phyloP scores from a whole-genome alignment of 2,888 invertebrate species.

The Microdon myrmicae region DNA sequence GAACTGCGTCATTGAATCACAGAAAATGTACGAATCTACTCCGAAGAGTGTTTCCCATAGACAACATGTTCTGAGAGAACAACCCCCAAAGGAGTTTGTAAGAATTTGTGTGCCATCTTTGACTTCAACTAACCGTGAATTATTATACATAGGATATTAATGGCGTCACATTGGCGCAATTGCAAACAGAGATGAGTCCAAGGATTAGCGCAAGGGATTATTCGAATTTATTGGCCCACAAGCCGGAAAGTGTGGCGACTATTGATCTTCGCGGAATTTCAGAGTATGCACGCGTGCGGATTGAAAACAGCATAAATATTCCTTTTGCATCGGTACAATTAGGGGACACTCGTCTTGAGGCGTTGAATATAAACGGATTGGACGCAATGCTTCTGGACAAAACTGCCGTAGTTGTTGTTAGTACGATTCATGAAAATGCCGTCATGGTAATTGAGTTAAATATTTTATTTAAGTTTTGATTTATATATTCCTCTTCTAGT shows the following conservation, averaged over 20 bases:
- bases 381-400: constrained; percentile 72
- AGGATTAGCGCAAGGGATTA: constrained; percentile 89
- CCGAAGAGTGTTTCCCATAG: constrained; percentile 90
- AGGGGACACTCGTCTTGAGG: constrained; percentile 76
- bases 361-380: constrained; percentile 74
- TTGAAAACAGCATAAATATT: constrained; percentile 86
- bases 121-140: no score
- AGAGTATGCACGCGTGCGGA: constrained; percentile 78
- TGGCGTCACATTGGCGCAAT: constrained; percentile 70
- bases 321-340: constrained; percentile 84
- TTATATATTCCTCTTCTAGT: constrained; percentile 73
- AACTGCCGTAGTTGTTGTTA: constrained; percentile 81
- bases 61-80: constrained; percentile 75
- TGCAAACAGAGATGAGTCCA: constrained; percentile 81
- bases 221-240: constrained; percentile 75
- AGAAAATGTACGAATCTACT: constrained; percentile 80
- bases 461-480: constrained; percentile 40
- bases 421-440: constrained; percentile 81
- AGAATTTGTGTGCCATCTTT: no score
- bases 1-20: constrained; percentile 88
- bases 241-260: constrained; percentile 70
- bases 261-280: constrained; percentile 74
- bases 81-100: constrained; percentile 61
- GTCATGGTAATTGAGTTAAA: constrained; percentile 71
- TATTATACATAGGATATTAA: constrained; percentile 72